These are phyloP conservation scores for Cosmorhoe ocellata DNA, from an alignment of 2,888 invertebrate species.

Conservation along the genomic window DNA sequence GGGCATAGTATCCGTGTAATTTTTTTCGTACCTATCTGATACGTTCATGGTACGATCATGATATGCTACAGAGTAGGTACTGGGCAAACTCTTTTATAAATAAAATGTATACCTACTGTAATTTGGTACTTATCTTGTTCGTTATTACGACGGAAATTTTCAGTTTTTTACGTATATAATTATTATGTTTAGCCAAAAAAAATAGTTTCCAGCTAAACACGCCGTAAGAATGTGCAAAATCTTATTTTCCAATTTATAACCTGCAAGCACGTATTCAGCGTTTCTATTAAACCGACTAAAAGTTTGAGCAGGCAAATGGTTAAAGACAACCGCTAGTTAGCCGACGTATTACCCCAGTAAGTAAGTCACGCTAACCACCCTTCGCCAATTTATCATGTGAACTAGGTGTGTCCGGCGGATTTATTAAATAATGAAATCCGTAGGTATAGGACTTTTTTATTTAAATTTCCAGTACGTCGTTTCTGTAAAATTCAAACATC, in stretches of 20 bases:
- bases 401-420: conserved; percentile 28
- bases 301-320: conserved; percentile 28
- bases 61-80: no score
- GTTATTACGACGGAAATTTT: no score
- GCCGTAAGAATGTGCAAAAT: background rate
- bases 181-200: background rate
- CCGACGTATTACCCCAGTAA: conserved; percentile 29
- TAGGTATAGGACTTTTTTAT: conserved; percentile 2
- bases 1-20: no score
- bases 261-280: background rate
- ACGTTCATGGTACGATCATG: no score
- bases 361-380: conserved; percentile 32
- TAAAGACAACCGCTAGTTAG: conserved; percentile 31
- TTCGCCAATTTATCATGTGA: conserved; percentile 32
- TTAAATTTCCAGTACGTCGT: background rate
- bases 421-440: conserved; percentile 27
- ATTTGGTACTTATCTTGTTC: no score
- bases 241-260: background rate
- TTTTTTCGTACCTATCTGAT: no score
- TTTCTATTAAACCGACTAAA: conserved; percentile 17
- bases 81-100: no score
- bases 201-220: background rate
- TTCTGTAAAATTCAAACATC: no score
- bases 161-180: no score
- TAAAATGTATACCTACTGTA: no score